Base-by-base conservation (phyloP, 35 echinoderm and acorn worm genomes). In the Ophiothrix spiculata region DNA sequence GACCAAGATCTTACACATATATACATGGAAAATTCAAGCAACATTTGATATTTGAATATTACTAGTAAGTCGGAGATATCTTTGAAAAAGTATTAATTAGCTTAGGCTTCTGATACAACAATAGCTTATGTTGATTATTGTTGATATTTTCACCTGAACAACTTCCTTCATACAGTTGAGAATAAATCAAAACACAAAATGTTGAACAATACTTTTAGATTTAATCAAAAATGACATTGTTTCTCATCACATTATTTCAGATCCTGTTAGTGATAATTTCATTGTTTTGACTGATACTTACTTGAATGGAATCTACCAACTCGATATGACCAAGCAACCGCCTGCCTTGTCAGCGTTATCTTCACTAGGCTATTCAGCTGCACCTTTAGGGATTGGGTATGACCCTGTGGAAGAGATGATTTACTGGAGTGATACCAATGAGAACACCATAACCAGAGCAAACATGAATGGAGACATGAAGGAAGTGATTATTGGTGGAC, bases 341-440 rank as follows among this genome's bases (percentile, higher is more conserved):
- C 74, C 74, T 16, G 76, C 35, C 17, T 86, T 79, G 15, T 74
- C 81, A 76, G 96, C 86, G 0, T 31, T 99, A 12, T 75, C 86
- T 14, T 56, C 94, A 19, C 77, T 74, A 56, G 37, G 21, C 21
- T 78, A 88, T 15, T 25, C 17, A 0, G 91, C 86, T 32, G 94
- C 89, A 35, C 96, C 96, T 3, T 78, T 93, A 69, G 86, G 38
- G 23, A 82, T 99, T 17, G 75, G 39, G 32, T 99, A 86, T 40
- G 96, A 99, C 36, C 89, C 88, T 1, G 64, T 86, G 8, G 89
- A 91, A 35, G 86, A 75, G 39, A 88, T 36, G 40, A 92, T 99
- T 0, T 99, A 99, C 56, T 99, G 96, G 96, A 90, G 82, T 34
- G 96, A 99, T 79, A 83, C 91, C 1, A 54, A 56, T 3, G 73